Evolutionary conservation across 2,888 invertebrate genomes (phyloP).

Genomic region (Drosophila rellima): DNA sequence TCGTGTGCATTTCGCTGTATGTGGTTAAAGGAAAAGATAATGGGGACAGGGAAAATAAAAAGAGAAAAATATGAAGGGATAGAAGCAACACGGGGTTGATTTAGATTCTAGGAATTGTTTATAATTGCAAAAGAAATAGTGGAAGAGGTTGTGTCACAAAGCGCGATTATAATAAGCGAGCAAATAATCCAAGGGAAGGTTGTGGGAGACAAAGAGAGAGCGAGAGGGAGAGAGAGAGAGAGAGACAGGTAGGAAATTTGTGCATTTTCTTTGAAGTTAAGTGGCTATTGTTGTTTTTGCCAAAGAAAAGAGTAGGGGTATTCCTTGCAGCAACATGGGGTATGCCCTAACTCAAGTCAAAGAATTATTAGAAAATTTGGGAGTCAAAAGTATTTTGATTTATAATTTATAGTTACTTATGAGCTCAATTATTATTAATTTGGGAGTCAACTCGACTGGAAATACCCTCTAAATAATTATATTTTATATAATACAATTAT

Average conservation of each 20-base stretch:
- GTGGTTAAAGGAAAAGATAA: constrained; percentile 10
- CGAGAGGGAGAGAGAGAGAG: background rate
- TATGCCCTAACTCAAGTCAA: background rate
- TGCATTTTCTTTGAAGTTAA: constrained; percentile 49
- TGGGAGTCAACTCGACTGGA: background rate
- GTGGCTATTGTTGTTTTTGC: constrained; percentile 22
- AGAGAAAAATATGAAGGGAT: background rate
- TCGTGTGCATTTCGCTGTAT: constrained; percentile 24
- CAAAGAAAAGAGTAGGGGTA: background rate
- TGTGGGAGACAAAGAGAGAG: background rate
- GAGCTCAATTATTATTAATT: background rate
- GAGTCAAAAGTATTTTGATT: background rate
- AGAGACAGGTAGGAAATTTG: background rate
- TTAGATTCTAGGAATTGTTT: constrained; percentile 59
- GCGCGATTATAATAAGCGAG: constrained; percentile 72
- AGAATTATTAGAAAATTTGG: background rate
- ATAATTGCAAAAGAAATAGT: constrained; percentile 57
- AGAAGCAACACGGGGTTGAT: constrained; percentile 25
- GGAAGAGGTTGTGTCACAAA: constrained; percentile 56
- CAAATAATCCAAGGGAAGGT: constrained; percentile 14
- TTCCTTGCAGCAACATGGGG: background rate
- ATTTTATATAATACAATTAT: too few species aligned
- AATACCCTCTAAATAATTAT: background rate
- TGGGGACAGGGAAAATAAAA: background rate
- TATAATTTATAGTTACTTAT: background rate